These are phyloP conservation scores for Bos taurus DNA, from an alignment of 2,113 vertebrate species.

Conservation along the genomic window ARS-UCD2.0 NC_037356.1:19245001-19245500, in stretches of 20 bases:
- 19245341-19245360: neutral
- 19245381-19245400: neutral
- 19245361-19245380: neutral
- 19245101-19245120: neutral
- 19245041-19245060: neutral
- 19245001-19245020: no score
- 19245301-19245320: neutral
- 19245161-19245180: neutral
- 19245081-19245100: neutral
- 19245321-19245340: neutral
- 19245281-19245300: neutral
- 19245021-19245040: neutral
- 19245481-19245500: neutral
- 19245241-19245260: neutral
- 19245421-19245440: neutral
- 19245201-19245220: neutral
- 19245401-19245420: neutral
- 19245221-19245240: neutral
- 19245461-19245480: neutral
- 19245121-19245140: neutral
- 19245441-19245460: neutral
- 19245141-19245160: rapidly evolving
- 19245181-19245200: neutral
- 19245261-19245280: neutral
- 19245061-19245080: neutral